These are phyloP conservation scores for Drosophila guanche DNA, from an alignment of 1,140 invertebrate genomes.

Conservation along the genomic window DNA sequence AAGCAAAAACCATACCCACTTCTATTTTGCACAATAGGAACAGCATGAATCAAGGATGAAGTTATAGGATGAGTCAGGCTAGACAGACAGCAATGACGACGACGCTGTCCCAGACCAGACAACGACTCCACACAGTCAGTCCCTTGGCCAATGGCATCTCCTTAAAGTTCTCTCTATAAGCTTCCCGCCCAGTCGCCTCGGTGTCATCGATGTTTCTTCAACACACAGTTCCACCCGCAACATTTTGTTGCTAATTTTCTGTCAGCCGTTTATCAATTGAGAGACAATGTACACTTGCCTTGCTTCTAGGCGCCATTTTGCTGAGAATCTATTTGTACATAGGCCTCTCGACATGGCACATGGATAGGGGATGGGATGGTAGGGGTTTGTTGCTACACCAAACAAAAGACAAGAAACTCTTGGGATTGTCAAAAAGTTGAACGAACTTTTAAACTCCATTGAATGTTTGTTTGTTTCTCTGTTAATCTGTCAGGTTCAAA, in stretches of 20 bases:
- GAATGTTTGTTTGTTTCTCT: no score
- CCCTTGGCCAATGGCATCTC: slow-evolving; percentile 58
- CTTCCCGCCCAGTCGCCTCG: slow-evolving; percentile 10
- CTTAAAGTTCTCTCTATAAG: slow-evolving; percentile 36
- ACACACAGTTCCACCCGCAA: no score
- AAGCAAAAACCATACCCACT: slow-evolving; percentile 44
- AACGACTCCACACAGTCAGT: no score
- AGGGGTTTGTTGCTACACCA: neutral
- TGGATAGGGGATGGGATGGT: neutral
- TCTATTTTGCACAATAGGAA: slow-evolving; percentile 36
- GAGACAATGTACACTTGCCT: slow-evolving; percentile 6
- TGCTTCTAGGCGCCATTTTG: neutral
- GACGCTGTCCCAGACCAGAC: slow-evolving; percentile 29
- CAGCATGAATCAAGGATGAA: no score
- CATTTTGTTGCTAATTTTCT: slow-evolving; percentile 44
- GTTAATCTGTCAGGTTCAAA: no score
- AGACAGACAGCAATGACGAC: no score
- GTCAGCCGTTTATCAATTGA: slow-evolving; percentile 13
- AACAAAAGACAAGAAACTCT: no score
- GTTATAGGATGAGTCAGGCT: no score
- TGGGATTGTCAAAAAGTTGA: no score
- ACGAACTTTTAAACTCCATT: no score
- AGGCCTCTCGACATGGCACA: neutral
- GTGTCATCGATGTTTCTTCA: slow-evolving; percentile 7
- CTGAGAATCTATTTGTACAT: neutral